Percentiles rank a stretch among this genome's conserved stretches.
phyloP scores from a whole-genome alignment of 2,888 invertebrate genomes.

The Chymomyza procnemis region DNA sequence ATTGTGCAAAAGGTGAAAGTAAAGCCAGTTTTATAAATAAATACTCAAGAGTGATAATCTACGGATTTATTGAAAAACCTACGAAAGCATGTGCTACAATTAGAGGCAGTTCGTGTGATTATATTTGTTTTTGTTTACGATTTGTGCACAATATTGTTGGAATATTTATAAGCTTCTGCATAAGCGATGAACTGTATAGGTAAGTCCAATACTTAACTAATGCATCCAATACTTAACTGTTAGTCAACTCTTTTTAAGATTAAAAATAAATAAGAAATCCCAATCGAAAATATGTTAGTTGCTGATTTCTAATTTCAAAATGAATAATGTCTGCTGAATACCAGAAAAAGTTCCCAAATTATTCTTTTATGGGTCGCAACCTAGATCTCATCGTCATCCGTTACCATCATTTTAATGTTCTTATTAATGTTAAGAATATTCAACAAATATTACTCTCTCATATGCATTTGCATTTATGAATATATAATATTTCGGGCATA shows the following conservation, averaged over 20 bases:
- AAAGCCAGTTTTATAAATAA: slow-evolving; percentile 66
- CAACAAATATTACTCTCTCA: not conserved
- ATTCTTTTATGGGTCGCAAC: no score
- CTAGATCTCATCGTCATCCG: no score
- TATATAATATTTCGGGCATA: not conserved
- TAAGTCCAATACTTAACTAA: not conserved
- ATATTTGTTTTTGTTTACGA: not conserved
- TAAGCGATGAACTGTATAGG: not conserved
- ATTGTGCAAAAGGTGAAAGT: slow-evolving; percentile 59
- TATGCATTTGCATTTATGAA: not conserved
- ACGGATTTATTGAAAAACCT: not conserved
- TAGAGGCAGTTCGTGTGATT: not conserved
- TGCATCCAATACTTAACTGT: no score
- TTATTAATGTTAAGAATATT: not conserved
- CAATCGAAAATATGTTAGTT: no score
- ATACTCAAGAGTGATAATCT: slow-evolving; percentile 37
- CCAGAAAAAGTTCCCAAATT: no score
- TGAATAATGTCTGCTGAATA: no score
- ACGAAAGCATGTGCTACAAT: not conserved
- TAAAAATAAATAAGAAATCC: no score
- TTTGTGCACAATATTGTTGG: not conserved
- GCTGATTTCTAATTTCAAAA: no score
- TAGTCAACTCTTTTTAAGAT: no score
- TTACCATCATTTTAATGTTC: not conserved
- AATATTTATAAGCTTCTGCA: not conserved